phyloP scores from a whole-genome alignment of 2,797 vertebrate genomes.

The Pangasius krempfi region DNA sequence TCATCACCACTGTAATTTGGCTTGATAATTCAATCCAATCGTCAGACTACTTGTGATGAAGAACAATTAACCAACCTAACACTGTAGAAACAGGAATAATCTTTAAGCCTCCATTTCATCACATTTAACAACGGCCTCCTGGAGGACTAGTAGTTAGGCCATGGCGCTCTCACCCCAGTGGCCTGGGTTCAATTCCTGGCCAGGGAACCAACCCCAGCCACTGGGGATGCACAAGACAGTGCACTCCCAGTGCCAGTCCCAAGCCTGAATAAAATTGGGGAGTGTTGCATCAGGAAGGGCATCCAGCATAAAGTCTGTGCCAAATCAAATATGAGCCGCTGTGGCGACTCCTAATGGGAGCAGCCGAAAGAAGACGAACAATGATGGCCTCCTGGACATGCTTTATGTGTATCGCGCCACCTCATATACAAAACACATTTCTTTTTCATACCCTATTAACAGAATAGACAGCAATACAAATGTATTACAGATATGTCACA shows the following conservation, averaged over 20 bases:
- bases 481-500: neutral
- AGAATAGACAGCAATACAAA: neutral
- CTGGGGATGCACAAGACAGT: too few relatives aligned
- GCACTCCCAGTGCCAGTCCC: too few relatives aligned
- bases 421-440: neutral
- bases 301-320: too few relatives aligned
- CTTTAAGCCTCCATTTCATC: neutral
- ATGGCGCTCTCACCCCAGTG: too few relatives aligned
- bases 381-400: neutral
- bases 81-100: neutral
- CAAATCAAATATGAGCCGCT: too few relatives aligned
- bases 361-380: too few relatives aligned
- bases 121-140: neutral
- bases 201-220: too few relatives aligned
- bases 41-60: neutral
- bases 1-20: neutral
- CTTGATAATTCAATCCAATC: neutral
- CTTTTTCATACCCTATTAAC: neutral
- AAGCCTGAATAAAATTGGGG: too few relatives aligned
- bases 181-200: too few relatives aligned
- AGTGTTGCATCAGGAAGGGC: too few relatives aligned
- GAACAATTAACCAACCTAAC: neutral
- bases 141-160: too few relatives aligned
- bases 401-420: neutral
- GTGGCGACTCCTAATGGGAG: too few relatives aligned